These are phyloP conservation scores for Philopotamus ludificatus DNA, from an alignment of 1,140 invertebrate species.

Conservation along the genomic window DNA sequence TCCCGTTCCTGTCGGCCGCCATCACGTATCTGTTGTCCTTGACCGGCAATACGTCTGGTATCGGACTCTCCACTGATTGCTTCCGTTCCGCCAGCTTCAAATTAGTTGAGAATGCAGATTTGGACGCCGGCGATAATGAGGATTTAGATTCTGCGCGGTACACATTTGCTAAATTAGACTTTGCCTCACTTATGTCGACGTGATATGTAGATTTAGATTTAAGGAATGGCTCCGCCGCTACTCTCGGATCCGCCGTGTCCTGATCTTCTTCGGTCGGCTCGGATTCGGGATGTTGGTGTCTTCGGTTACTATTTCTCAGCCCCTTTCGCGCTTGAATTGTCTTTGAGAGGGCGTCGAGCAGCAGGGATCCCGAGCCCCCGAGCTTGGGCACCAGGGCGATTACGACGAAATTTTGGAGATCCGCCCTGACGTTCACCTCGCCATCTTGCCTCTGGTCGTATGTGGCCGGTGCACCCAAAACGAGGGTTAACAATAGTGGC, in stretches of 20 bases:
- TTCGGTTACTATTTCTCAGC: constrained; percentile 25
- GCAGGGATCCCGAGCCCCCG: constrained; percentile 44
- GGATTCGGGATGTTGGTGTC: constrained; percentile 42
- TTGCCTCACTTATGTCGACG: constrained; percentile 52
- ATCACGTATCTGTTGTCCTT: constrained; percentile 47
- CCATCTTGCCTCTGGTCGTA: constrained; percentile 64
- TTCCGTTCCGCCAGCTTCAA: background rate
- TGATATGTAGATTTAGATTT: constrained; percentile 58
- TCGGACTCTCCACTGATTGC: constrained; percentile 27
- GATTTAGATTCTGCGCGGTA: constrained; percentile 37
- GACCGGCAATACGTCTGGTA: constrained; percentile 37
- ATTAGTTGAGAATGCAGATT: background rate
- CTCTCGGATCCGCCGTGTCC: constrained; percentile 44
- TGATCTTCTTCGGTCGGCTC: constrained; percentile 45
- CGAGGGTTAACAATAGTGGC: constrained; percentile 22
- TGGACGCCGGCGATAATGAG: background rate
- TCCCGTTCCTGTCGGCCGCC: constrained; percentile 45
- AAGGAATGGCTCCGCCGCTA: constrained; percentile 53
- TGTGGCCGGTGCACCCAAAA: constrained; percentile 61
- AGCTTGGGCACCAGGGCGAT: constrained; percentile 59
- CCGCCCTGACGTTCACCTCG: constrained; percentile 62
- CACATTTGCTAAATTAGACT: constrained; percentile 35
- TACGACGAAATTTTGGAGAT: constrained; percentile 65
- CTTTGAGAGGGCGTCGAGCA: constrained; percentile 51
- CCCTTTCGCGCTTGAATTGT: constrained; percentile 39